Evolutionary conservation across 2,797 vertebrate species (phyloP).

Genomic region (Myotis findleyi): DNA sequence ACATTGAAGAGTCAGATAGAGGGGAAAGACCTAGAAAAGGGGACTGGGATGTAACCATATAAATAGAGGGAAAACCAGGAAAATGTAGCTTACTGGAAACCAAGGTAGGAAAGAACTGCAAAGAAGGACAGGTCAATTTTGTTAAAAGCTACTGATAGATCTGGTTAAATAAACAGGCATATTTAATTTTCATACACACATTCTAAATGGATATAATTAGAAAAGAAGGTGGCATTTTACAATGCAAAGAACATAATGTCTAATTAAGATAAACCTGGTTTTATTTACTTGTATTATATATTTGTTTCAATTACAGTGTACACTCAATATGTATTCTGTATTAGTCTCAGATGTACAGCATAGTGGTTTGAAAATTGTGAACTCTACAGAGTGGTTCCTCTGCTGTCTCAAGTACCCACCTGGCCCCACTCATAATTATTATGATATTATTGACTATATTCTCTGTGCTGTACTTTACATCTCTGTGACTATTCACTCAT

Average conservation of each 20-base stretch:
- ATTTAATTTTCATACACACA: constrained; percentile 22
- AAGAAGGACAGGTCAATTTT: background rate
- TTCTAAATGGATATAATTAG: background rate
- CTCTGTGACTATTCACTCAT: background rate
- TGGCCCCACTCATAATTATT: background rate
- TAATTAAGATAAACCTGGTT: background rate
- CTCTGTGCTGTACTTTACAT: background rate
- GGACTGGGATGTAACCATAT: background rate
- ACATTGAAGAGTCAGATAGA: background rate
- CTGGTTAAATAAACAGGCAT: background rate
- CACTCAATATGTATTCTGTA: background rate
- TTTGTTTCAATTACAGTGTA: background rate
- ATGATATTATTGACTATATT: background rate
- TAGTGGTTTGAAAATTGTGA: background rate
- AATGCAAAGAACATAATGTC: background rate
- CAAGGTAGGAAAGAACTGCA: background rate
- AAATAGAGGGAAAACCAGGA: background rate
- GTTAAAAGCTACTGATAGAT: background rate
- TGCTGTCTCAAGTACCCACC: background rate
- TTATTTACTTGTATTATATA: background rate
- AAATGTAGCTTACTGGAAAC: background rate
- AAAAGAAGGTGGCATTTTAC: background rate
- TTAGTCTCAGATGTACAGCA: background rate
- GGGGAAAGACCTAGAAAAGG: background rate
- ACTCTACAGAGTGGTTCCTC: background rate